A percentile compares a stretch with the other conserved stretches of the same genome.
These are phyloP conservation scores for Pitta sordida DNA, from an alignment of 2,113 vertebrate species.

Conservation along the genomic window DNA sequence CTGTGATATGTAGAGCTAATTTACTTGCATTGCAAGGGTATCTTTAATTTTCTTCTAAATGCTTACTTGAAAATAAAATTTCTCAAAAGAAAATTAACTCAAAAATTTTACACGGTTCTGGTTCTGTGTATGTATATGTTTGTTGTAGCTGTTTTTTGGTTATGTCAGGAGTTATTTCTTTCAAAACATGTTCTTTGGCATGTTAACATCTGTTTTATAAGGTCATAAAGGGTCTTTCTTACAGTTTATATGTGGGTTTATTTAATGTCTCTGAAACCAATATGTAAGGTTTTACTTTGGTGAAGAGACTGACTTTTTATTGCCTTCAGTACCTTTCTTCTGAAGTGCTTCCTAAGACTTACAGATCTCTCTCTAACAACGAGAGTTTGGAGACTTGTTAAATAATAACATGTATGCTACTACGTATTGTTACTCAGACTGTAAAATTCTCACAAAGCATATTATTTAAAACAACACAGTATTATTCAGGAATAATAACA, in stretches of 20 bases:
- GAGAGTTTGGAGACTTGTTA: not conserved
- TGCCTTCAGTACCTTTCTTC: not conserved
- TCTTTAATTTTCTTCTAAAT: not conserved
- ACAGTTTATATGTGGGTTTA: not conserved
- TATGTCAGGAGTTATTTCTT: not conserved
- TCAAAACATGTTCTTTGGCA: not conserved
- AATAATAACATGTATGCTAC: not conserved
- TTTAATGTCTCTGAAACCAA: constrained; percentile 2
- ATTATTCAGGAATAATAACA: not conserved
- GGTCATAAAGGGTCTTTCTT: not conserved
- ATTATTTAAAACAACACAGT: too few species aligned
- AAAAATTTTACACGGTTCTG: not conserved
- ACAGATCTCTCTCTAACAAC: not conserved
- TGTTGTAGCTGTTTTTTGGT: not conserved
- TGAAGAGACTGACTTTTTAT: not conserved
- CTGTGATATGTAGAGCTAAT: not conserved
- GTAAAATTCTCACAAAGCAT: not conserved
- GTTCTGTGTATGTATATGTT: not conserved
- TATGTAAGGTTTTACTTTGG: not conserved
- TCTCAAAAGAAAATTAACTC: not conserved
- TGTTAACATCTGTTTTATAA: constrained; percentile 9
- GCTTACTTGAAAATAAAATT: not conserved
- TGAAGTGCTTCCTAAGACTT: not conserved
- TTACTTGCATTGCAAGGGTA: not conserved
- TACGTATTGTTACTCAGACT: not conserved